These are phyloP conservation scores for Meda fulgida DNA, from an alignment of 2,797 vertebrate species.

Conservation along the genomic window DNA sequence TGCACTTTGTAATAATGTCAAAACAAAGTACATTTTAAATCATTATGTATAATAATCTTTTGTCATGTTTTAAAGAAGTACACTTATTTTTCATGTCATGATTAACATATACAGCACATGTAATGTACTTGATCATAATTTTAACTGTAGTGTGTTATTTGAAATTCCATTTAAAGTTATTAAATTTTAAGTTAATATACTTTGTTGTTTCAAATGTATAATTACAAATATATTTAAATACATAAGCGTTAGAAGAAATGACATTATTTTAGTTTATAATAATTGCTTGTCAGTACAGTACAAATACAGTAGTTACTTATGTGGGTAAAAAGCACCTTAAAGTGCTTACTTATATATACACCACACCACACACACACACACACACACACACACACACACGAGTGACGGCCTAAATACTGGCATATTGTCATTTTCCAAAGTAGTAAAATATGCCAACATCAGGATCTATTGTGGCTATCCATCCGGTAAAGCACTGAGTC, in stretches of 20 bases:
- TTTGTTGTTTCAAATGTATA: neutral
- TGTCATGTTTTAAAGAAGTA: neutral
- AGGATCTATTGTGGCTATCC: neutral
- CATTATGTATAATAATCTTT: neutral
- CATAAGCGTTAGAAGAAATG: neutral
- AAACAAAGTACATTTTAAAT: neutral
- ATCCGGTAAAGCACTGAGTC: neutral
- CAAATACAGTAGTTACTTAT: neutral
- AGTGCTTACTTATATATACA: no score
- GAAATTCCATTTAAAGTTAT: neutral
- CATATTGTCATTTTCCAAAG: constrained; percentile 1
- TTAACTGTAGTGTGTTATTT: neutral
- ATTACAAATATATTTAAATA: neutral
- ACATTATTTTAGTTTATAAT: neutral
- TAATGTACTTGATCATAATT: neutral
- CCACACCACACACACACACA: no score
- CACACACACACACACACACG: no score
- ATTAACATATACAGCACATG: neutral
- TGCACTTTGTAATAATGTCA: neutral
- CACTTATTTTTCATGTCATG: neutral
- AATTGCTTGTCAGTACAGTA: neutral
- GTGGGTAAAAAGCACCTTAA: no score
- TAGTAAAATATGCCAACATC: constrained; percentile 8
- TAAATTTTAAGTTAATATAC: neutral
- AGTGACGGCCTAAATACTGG: neutral